phyloP scores from a whole-genome alignment of 2,113 vertebrate species.

The Menura novaehollandiae region DNA sequence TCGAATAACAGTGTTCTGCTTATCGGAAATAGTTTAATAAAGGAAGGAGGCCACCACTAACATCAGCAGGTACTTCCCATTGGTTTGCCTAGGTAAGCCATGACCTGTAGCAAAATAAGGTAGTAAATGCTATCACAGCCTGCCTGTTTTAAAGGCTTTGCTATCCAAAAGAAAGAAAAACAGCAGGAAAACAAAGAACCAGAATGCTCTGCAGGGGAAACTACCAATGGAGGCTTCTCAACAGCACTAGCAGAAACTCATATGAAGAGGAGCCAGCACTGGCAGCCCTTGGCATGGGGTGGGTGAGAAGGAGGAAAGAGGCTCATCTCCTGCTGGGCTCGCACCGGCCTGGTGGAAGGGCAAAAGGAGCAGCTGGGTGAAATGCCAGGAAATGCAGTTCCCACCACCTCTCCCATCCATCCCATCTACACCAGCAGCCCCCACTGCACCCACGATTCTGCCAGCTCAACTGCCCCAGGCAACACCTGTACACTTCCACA shows the following conservation, averaged over 20 bases:
- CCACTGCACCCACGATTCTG: fast-evolving
- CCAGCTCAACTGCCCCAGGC: not conserved
- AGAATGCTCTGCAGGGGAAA: not conserved
- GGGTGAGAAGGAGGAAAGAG: not conserved
- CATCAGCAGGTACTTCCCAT: not conserved
- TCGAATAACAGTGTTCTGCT: not conserved
- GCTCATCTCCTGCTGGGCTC: not conserved
- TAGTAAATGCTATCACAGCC: not conserved
- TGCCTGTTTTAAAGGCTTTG: not conserved
- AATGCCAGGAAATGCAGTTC: not conserved
- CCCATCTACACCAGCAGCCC: not conserved
- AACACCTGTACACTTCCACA: fast-evolving
- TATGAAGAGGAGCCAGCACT: not conserved
- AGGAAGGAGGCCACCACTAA: not conserved
- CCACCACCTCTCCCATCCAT: not conserved
- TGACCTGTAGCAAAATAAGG: not conserved
- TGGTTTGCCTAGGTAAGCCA: not conserved
- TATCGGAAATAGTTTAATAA: not conserved
- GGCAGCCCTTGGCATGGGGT: not conserved
- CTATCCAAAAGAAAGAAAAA: not conserved
- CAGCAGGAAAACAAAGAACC: not conserved
- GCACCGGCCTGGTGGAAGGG: not conserved
- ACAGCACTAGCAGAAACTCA: not conserved
- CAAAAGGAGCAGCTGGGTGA: not conserved
- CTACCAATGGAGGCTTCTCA: not conserved